Base-by-base conservation (phyloP, 1,140 invertebrate genomes). In the Neodiprion lecontei region DNA sequence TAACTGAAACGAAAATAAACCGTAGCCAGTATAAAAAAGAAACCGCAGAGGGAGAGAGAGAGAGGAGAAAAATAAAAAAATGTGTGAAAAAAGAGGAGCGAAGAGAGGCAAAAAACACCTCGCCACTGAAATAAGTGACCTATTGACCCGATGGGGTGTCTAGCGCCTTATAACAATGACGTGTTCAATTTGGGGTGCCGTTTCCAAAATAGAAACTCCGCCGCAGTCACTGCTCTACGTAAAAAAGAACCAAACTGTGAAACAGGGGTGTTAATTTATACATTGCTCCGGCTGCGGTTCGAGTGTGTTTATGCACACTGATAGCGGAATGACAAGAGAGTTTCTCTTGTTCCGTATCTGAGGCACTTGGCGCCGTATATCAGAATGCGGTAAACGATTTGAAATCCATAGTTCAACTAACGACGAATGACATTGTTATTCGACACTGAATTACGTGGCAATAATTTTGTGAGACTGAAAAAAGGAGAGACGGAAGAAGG, bases 71-170 rank as follows among this genome's bases (percentile, higher is more conserved):
- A 65, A 65, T 3, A 3, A 65, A 72, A 65, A 73, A 50, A 40
- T 40, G 28, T 47, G 50, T 53, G 67, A 47, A 71, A 50, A 73
- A 72, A 48, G 53, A 69, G 65, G 70, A 76, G 68, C 28, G 28
- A 40, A 40, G 28, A n/a, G n/a, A 12, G 12, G 65, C 61, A 74
- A 76, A 77, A 77, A 75, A 72, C 72, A 73, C 47, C n/a, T 23
- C 48, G 74, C 53, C 69, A 76, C 74, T 72, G 72, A 77, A 77
- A 77, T 76, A 76, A 77, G 75, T 73, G 76, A 69, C 76, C 76
- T 76, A 77, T 77, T 77, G 76, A 77, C 76, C 76, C 72, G 67
- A 48, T 67, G 75, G 70, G 73, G 69, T 68, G 75, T 76, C 70
- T 73, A 23, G 50, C 75, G 71, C 71, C 74, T 74, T 76, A 72